Base-by-base conservation (phyloP, 2,888 invertebrate species). In the Coleophora flavipennella region DNA sequence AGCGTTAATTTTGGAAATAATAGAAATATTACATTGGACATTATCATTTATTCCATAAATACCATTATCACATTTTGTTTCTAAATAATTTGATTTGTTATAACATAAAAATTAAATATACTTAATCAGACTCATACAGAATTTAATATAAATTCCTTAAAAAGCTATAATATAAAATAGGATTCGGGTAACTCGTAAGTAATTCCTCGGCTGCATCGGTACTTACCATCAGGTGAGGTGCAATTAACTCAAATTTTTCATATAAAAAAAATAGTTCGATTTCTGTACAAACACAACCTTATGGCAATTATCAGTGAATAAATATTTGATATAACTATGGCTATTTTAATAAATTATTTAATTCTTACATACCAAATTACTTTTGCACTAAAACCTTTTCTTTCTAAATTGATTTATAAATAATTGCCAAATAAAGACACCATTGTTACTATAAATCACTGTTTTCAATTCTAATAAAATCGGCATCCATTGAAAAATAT, bases 241-340 rank as follows among this genome's bases (percentile, higher is more conserved):
- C n/a, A n/a, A n/a, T n/a, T n/a, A n/a, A n/a, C n/a, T n/a, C n/a
- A n/a, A n/a, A n/a, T n/a, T n/a, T n/a, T n/a, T n/a, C n/a, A n/a
- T n/a, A n/a, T n/a, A n/a, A n/a, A n/a, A n/a, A n/a, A n/a, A n/a
- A n/a, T n/a, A 62, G 55, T 70, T 64, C 67, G 46, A 62, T 59
- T 67, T 76, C 78, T 80, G 76, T 80, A 81, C 75, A 77, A 77
- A 81, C 79, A 83, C 81, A 81, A 81, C 80, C 78, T 59, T 53
- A 71, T 76, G 79, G 81, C 81, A 80, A 75, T 73, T 63, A 26
- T 25, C 31, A n/a, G 11, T 39, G 33, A 54, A 50, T 52, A 57
- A 60, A 53, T 20, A 65, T 61, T 55, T 62, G 53, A n/a, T 53
- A 65, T 61, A 65, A 57, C 53, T 73, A 79, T 81, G 77, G 77